Evolutionary conservation across 2,888 invertebrate genomes (phyloP), one percentile per base, ranked within the genome.

Genomic region (Pardosa pseudoannulata): DNA sequence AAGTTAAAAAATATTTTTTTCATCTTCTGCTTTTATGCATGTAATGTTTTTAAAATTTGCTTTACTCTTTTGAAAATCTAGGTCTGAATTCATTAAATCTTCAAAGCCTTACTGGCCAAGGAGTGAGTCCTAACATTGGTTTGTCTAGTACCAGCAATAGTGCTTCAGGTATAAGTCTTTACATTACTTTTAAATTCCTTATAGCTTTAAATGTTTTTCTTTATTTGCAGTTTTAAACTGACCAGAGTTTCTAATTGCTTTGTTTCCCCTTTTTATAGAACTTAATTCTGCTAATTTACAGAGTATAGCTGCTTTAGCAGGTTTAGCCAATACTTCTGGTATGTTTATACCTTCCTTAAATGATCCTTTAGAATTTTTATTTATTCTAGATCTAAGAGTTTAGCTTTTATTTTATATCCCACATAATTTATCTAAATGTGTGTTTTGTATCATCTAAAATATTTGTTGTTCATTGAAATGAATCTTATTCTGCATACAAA

Each of bases 261-360:
- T 50, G 36, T 9, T 36, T 36, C 36, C 5, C n/a, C 71, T 29
- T 50, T 70, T 85, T 75, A 29, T 46, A 89, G 89, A 89, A 41
- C 79, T 89, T 88, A 93, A 92, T 89, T 92, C 93, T 16, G 92
- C 93, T 31, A 94, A 92, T 90, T 91, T 94, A 71, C 94, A 92
- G 92, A 93, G 93, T 87, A 93, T 95, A 81, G 95, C 95, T 74
- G 94, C 95, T 41, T 93, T 95, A 88, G 93, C 93, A 16, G 92
- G 92, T 89, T 90, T 93, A 76, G 92, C 93, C 50, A 91, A 91
- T 81, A 92, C 91, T 89, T 91, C 92, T 89, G 91, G 92, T 91
- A 88, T 89, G 90, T 90, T 76, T 19, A 9, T 36, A n/a, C n/a
- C n/a, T n/a, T n/a, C n/a, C n/a, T n/a, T n/a, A n/a, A n/a, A n/a